Conservation (phyloP, 2,113 vertebrate species). For the Brachyhypopomus gauderio region DNA sequence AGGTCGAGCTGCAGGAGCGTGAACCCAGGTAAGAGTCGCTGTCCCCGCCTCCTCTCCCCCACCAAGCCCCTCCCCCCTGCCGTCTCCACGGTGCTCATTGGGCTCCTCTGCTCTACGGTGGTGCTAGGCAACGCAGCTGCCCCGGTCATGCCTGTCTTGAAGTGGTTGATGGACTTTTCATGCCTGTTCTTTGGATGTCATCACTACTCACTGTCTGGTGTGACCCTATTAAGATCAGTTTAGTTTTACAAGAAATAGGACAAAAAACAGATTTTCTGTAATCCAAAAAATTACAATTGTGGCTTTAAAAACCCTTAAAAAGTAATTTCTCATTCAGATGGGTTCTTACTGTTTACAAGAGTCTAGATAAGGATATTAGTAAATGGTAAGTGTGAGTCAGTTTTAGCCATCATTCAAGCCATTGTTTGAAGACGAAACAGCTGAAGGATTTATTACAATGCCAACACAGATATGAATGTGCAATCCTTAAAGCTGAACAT, state of each 20-base stretch:
- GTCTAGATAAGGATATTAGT: neutral
- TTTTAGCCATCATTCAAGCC: neutral
- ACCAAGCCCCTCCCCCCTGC: slow-evolving; percentile 38
- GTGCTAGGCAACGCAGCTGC: slow-evolving; percentile 63
- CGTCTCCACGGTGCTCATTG: slow-evolving; percentile 23
- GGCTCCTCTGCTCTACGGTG: slow-evolving; percentile 51
- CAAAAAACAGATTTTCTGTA: neutral
- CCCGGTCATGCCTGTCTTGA: slow-evolving; percentile 65
- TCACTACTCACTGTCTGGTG: neutral
- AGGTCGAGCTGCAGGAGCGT: slow-evolving; percentile 78
- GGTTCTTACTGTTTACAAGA: neutral
- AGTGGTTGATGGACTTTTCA: slow-evolving; percentile 70
- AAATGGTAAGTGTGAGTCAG: no score
- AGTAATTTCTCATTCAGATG: neutral
- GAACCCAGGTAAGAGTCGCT: slow-evolving; percentile 75
- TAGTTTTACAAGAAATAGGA: neutral
- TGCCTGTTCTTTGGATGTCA: neutral
- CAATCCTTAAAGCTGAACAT: neutral
- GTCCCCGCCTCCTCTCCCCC: slow-evolving; percentile 55
- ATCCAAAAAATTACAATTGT: neutral
- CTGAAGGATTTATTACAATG: neutral
- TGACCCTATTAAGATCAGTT: neutral
- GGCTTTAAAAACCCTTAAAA: neutral
- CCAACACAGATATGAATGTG: neutral
- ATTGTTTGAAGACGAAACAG: neutral